These are phyloP conservation scores for Seira musarum DNA, from an alignment of 2,888 invertebrate genomes.

Conservation along the genomic window DNA sequence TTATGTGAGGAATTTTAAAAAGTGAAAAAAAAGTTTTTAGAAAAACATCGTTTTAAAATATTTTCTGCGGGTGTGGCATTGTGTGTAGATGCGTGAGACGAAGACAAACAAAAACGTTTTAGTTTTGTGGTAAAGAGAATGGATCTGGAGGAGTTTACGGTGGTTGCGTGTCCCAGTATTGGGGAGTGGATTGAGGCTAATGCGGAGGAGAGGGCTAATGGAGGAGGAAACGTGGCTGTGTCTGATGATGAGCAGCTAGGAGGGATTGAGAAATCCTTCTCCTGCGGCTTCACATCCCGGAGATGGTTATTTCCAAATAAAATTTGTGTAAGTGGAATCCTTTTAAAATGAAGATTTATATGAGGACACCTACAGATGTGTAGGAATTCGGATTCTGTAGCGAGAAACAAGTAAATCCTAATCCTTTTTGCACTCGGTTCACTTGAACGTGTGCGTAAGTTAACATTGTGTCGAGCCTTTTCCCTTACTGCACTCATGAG, in stretches of 20 bases:
- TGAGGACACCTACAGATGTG: background rate
- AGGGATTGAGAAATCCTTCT: too few species aligned
- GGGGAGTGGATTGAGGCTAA: too few species aligned
- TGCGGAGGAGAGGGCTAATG: too few species aligned
- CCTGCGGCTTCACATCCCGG: too few species aligned
- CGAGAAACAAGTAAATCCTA: background rate
- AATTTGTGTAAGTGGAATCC: conserved; percentile 7
- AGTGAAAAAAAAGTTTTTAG: background rate
- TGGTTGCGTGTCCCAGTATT: too few species aligned
- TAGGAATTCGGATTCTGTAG: background rate
- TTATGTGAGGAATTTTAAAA: background rate
- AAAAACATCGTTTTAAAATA: background rate
- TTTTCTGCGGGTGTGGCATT: background rate
- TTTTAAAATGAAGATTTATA: background rate
- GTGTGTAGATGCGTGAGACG: background rate
- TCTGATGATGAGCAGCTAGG: too few species aligned
- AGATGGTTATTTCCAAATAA: background rate
- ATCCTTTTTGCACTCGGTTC: background rate
- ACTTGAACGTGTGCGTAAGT: background rate
- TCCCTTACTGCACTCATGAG: background rate
- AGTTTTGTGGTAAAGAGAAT: too few species aligned
- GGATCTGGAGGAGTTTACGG: too few species aligned
- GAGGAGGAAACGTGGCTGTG: too few species aligned
- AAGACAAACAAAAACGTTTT: background rate
- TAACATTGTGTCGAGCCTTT: background rate